Percentiles rank a stretch among this genome's conserved stretches.
Evolutionary conservation across 2,888 invertebrate genomes (phyloP).

Genomic region (Cephus nigrinus): DNA sequence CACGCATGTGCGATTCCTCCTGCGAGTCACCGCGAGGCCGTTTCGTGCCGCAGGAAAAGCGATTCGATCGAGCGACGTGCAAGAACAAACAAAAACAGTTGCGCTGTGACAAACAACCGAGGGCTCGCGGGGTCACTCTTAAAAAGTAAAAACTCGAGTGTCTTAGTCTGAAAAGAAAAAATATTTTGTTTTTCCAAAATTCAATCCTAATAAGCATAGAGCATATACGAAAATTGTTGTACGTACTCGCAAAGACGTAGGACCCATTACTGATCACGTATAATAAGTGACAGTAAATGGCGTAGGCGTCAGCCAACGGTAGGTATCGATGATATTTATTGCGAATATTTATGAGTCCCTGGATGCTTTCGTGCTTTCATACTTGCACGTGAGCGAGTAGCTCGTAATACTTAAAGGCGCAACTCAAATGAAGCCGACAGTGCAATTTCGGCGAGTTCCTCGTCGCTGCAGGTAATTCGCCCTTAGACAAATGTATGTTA

Average conservation of each 20-base stretch:
- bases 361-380: constrained; percentile 23
- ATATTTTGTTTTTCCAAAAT: neutral
- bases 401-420: constrained; percentile 15
- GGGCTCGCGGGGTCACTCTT: neutral
- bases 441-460: constrained; percentile 21
- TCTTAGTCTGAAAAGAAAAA: too few species aligned
- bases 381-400: neutral
- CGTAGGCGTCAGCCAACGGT: constrained; percentile 48
- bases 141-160: too few species aligned
- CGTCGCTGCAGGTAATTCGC: neutral
- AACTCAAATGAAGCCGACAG: constrained; percentile 9
- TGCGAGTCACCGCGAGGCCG: neutral
- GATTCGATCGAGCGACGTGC: neutral
- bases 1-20: constrained; percentile 4
- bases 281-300: constrained; percentile 8
- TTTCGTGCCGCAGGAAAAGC: neutral
- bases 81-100: neutral
- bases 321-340: constrained; percentile 45
- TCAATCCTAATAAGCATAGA: neutral
- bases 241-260: neutral
- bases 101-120: neutral
- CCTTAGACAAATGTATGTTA: neutral
- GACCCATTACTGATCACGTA: neutral
- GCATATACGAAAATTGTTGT: neutral
- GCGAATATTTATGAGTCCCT: constrained; percentile 45